phyloP scores from a whole-genome alignment of 2,888 invertebrate species.

The Dynastes maya region DNA sequence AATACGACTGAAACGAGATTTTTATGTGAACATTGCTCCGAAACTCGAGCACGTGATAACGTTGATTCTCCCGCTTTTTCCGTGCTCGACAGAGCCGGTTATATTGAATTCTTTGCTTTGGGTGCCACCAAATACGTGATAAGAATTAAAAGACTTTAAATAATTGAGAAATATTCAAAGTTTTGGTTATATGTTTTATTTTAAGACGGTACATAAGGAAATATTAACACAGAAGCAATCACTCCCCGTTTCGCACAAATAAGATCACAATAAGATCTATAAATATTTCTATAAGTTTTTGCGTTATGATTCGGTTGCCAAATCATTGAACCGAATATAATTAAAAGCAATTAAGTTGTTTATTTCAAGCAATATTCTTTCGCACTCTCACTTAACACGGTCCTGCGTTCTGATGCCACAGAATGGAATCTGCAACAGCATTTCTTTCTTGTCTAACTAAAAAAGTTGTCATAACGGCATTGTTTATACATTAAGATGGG shows the following conservation, averaged over 20 bases:
- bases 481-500: slow-evolving; percentile 55
- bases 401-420: slow-evolving; percentile 39
- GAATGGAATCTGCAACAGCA: slow-evolving; percentile 50
- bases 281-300: too few relatives aligned
- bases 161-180: too few relatives aligned
- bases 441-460: slow-evolving; percentile 53
- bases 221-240: too few relatives aligned
- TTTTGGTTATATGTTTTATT: not conserved
- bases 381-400: not conserved
- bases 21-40: slow-evolving; percentile 64
- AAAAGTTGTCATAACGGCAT: slow-evolving; percentile 58
- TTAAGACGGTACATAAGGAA: not conserved
- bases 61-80: slow-evolving; percentile 54
- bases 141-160: too few relatives aligned
- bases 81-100: slow-evolving; percentile 17
- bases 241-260: too few relatives aligned
- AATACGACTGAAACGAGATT: slow-evolving; percentile 62
- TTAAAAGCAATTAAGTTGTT: too few relatives aligned
- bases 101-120: not conserved
- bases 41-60: slow-evolving; percentile 61
- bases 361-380: not conserved
- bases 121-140: not conserved
- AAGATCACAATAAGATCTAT: too few relatives aligned
- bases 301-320: too few relatives aligned
- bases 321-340: too few relatives aligned